phyloP scores from a whole-genome alignment of 2,888 invertebrate genomes.

The Stegana nigrithorax region DNA sequence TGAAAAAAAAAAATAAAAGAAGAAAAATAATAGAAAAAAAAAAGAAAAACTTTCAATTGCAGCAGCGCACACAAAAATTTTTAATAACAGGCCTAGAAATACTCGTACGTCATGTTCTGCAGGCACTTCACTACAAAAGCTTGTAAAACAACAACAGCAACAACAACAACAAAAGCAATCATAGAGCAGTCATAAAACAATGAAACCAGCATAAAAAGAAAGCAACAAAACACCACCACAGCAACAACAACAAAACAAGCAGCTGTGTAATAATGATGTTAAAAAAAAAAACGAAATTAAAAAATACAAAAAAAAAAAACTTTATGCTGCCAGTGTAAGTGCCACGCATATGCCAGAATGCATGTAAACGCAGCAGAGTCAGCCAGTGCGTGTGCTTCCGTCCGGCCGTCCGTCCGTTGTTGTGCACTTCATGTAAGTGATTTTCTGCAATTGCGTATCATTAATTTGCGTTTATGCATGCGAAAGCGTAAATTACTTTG shows the following conservation, averaged over 20 bases:
- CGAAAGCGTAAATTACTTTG: constrained; percentile 51
- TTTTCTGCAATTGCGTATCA: constrained; percentile 63
- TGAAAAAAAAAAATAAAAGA: too few relatives aligned
- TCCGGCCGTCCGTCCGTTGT: not conserved
- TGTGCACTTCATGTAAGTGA: constrained; percentile 35
- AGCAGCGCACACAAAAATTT: not conserved
- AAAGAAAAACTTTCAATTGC: too few relatives aligned
- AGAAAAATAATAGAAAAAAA: too few relatives aligned
- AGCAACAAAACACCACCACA: too few relatives aligned
- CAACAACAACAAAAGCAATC: not conserved
- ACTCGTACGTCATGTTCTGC: not conserved
- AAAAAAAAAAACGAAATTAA: not conserved
- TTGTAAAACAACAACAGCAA: not conserved
- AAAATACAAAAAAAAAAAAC: not conserved
- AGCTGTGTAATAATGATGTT: not conserved
- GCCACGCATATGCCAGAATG: not conserved
- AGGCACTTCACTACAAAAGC: not conserved
- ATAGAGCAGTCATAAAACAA: not conserved
- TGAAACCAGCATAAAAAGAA: not conserved
- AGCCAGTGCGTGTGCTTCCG: not conserved
- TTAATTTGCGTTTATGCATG: constrained; percentile 57
- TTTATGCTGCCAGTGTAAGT: too few relatives aligned
- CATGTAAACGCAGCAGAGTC: not conserved
- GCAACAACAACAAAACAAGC: not conserved
- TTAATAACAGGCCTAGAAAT: not conserved